Percentiles rank a stretch among this genome's conserved stretches.
Evolutionary conservation across 2,797 vertebrate species (phyloP).

Genomic region (Eurystomus glaucurus): DNA sequence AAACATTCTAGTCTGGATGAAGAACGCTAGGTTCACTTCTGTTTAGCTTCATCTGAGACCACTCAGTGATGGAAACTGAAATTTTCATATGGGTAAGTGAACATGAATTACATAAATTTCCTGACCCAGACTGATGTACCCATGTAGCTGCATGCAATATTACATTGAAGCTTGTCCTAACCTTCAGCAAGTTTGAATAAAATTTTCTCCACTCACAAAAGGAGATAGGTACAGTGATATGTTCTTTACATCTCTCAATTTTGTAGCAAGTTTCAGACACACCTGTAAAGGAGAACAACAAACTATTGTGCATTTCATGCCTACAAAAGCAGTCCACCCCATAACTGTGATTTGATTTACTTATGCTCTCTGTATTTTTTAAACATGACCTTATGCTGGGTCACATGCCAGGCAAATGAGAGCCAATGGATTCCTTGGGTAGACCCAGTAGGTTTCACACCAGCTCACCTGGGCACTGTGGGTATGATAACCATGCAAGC

Average conservation of each 20-base stretch:
- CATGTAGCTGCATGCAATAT: background rate
- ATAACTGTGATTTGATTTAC: background rate
- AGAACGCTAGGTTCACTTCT: background rate
- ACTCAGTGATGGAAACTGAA: background rate
- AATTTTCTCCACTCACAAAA: background rate
- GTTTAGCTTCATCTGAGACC: background rate
- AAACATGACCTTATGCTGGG: background rate
- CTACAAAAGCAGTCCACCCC: background rate
- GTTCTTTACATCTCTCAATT: background rate
- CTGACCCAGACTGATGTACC: background rate
- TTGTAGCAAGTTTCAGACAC: background rate
- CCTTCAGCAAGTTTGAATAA: background rate
- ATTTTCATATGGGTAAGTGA: background rate
- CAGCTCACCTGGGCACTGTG: background rate
- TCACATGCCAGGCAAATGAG: background rate
- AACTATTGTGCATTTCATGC: background rate
- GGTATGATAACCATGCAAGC: background rate
- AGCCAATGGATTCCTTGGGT: background rate
- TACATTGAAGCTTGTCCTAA: background rate
- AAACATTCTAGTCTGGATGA: background rate
- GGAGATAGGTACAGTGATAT: background rate
- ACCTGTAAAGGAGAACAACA: background rate
- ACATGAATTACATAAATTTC: background rate
- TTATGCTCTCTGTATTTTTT: background rate
- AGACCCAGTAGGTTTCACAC: background rate